Evolutionary conservation across 2,888 invertebrate species (phyloP), one percentile per base, ranked within the genome.

Genomic region (Trichogramma evanescens): DNA sequence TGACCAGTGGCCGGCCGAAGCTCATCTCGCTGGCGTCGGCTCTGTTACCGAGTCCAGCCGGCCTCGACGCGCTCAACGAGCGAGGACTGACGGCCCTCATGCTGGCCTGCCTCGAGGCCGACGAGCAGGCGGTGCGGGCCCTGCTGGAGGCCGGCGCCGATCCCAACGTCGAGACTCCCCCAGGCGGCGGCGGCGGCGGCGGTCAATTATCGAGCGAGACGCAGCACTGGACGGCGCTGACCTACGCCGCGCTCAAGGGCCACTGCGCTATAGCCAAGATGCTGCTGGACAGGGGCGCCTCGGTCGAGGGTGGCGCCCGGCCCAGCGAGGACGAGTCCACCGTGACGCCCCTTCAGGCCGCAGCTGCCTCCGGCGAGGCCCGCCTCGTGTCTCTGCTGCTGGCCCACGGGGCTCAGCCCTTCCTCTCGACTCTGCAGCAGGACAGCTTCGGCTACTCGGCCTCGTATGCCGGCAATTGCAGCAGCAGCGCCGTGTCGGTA

Each of bases 221-320:
- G 0, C 88, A 88, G 67, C 85, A 88, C 70, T 95, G 94, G 94
- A 94, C 94, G 0, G 92, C 94, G 0, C 80, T 94, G 10, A 92
- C 92, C 44, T 94, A 93, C 77, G 89, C 93, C 1, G 86, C 87
- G 6, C 80, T 88, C 55, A 81, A 88, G 59, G 81, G 83, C 48
- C 77, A 82, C 66, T 77, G 78, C 54, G 72, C 78, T 50, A 81
- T 82, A 51, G 82, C 82, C 1, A 78, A 83, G 66, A 82, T 90
- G 58, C 79, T 93, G 39, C 78, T 95, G 59, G 90, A 91, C 63
- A 84, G 88, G 26, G 91, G 93, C 1, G 93, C 92, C 0, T 82
- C 87, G 54, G 91, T 91, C 0, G 94, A 95, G 77, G 94, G 93
- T 1, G 93, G 93, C 0, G 91, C 91, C 0, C 84, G 88, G 4